Base-by-base conservation (phyloP, 2,113 vertebrate species). In the Calidris pugnax region DNA sequence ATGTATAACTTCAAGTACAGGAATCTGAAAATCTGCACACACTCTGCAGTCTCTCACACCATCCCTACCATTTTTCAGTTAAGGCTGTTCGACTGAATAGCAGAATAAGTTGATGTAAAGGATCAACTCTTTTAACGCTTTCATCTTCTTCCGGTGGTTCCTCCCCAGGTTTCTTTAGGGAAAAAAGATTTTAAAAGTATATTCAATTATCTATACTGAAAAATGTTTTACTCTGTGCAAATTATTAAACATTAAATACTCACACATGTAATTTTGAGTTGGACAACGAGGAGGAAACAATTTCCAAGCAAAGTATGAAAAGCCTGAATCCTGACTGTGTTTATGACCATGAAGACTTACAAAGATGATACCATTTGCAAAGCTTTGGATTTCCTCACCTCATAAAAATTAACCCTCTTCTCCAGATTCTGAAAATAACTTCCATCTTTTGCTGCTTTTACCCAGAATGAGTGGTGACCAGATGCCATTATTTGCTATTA, bases 21-120 rank as follows among this genome's bases (percentile, higher is more conserved):
- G n/a, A 84, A 67, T 43, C 55, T 60, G 67, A 79, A 93, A 94
- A 83, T 84, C 67, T 35, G 26, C n/a, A 82, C 18, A 71, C 35
- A 53, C 28, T 76, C 73, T 56, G 41, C n/a, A 67, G 28, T 47
- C 35, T 91, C 30, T 94, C 33, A 64, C 56, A 80, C 62, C 90
- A 51, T 64, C 75, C 98, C 62, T 98, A 99, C 99, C 99, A 99
- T 98, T 99, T 99, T 97, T 99, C 99, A 8, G 99, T 99, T 50
- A 99, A 98, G 47, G 99, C 99, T 4, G 99, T 99, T 96, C 99
- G 98, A 94, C 99, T 99, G 95, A 99, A 99, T 41, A 99, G 98
- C 66, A 99, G 99, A 91, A 99, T 99, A 86, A 99, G 99, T 90
- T 99, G 99, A 94, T 99, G 99, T 21, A 99, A 98, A 22, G 99